Evolutionary conservation across 2,113 vertebrate species (phyloP).

Genomic region (Rhipidura dahli): DNA sequence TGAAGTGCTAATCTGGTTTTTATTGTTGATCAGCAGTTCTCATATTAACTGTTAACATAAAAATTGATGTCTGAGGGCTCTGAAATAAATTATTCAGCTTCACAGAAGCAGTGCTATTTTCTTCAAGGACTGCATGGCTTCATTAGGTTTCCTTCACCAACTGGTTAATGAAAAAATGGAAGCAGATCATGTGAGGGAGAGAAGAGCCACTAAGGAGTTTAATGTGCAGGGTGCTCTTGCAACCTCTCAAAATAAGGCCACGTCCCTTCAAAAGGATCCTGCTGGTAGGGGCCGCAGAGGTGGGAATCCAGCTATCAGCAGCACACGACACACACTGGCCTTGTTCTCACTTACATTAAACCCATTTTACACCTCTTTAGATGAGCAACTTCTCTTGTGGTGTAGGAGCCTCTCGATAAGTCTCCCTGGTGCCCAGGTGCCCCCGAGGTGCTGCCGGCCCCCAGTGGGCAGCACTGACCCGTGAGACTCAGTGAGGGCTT

Average conservation of each 20-base stretch:
- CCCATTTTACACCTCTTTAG: background rate
- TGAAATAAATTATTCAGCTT: background rate
- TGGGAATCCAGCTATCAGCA: background rate
- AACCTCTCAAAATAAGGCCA: background rate
- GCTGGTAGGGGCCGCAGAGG: background rate
- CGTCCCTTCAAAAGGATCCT: background rate
- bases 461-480: background rate
- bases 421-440: background rate
- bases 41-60: background rate
- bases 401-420: background rate
- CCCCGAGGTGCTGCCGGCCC: accelerated
- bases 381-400: background rate
- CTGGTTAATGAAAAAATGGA: background rate
- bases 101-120: background rate
- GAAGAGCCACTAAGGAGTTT: background rate
- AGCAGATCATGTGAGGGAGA: background rate
- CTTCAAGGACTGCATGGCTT: background rate
- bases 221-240: too few relatives aligned
- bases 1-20: background rate
- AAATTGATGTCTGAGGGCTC: background rate
- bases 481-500: accelerated
- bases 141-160: background rate
- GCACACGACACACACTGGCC: background rate
- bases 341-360: background rate
- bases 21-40: background rate